A percentile compares a stretch with the other conserved stretches of the same genome.
phyloP scores from a whole-genome alignment of 2,888 invertebrate species.

The Pedicia rivosa region DNA sequence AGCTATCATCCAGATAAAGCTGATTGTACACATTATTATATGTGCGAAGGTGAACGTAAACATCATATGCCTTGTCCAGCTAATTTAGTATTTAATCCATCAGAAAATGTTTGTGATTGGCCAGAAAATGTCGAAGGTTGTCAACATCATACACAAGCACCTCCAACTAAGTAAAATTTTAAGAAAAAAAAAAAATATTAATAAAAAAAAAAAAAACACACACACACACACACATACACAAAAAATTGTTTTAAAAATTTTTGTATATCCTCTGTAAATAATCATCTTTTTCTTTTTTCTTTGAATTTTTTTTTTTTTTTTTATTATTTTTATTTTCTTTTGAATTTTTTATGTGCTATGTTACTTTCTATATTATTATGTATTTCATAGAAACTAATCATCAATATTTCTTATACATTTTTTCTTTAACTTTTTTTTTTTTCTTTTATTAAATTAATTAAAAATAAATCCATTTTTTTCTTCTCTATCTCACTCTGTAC shows the following conservation, averaged over 20 bases:
- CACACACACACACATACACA: neutral
- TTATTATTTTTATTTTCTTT: neutral
- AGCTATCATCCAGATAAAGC: conserved; percentile 82
- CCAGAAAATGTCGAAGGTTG: conserved; percentile 89
- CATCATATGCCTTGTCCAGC: conserved; percentile 93
- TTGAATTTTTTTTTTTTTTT: neutral
- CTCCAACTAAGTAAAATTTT: conserved; percentile 28
- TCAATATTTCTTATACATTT: too few relatives aligned
- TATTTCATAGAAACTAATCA: too few relatives aligned
- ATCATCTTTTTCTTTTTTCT: neutral
- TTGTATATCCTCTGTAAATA: neutral
- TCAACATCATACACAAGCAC: conserved; percentile 49
- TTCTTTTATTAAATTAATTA: too few relatives aligned
- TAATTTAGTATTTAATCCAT: conserved; percentile 81
- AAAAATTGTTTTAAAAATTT: neutral
- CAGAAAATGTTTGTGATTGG: conserved; percentile 93
- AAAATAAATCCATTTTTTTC: too few relatives aligned
- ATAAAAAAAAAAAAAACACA: neutral
- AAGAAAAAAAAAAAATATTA: neutral
- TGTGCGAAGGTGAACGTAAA: conserved; percentile 90
- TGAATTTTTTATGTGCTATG: too few relatives aligned
- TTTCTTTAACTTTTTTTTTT: too few relatives aligned
- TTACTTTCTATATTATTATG: too few relatives aligned
- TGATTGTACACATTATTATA: conserved; percentile 88
- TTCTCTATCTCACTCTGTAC: too few relatives aligned